Base-by-base conservation (phyloP, 1,140 invertebrate genomes). In the Lasaia peninsularis region DNA sequence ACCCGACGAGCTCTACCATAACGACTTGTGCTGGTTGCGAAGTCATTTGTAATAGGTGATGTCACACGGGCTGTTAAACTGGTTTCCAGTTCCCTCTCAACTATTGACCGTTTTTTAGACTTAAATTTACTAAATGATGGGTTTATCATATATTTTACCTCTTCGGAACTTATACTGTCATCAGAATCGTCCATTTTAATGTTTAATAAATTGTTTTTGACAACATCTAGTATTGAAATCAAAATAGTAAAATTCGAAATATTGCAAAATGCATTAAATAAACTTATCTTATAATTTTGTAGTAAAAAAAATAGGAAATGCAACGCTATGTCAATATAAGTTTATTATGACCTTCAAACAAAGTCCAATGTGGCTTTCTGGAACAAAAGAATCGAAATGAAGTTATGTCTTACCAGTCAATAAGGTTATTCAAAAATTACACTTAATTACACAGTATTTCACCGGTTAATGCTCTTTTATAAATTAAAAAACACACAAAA, bases 361-460 rank as follows among this genome's bases (percentile, higher is more conserved):
- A 69, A 64, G 57, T 37, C 35, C 20, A 53, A 52, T 71, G 63
- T 49, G 58, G 61, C 53, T 52, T 51, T 65, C 77, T 88, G 78
- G 77, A 85, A 86, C 78, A 85, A 80, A 83, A 88, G 72, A 88
- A 86, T 66, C 73, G 50, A 85, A 88, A 82, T 78, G 63, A 86
- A 87, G 82, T 87, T 87, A 70, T 69, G 60, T 55, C 35, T 61
- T 64, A 66, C 60, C 50, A 62, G 60, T 35, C 52, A 76, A 66
- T 58, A 75, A 83, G 78, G 78, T 83, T 84, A 81, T 69, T 75
- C 56, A 67, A 73, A 59, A 68, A 71, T 67, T 72, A 70, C 34
- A 59, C 50, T 56, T 53, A 62, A 32, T 31, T 31, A 18, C 12
- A 52, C 18, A 60, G 68, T 67, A 34, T 35, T 16, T 11, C 37